These are phyloP conservation scores for Venustaconcha ellipsiformis DNA, from an alignment of 1,140 invertebrate species.

Conservation along the genomic window DNA sequence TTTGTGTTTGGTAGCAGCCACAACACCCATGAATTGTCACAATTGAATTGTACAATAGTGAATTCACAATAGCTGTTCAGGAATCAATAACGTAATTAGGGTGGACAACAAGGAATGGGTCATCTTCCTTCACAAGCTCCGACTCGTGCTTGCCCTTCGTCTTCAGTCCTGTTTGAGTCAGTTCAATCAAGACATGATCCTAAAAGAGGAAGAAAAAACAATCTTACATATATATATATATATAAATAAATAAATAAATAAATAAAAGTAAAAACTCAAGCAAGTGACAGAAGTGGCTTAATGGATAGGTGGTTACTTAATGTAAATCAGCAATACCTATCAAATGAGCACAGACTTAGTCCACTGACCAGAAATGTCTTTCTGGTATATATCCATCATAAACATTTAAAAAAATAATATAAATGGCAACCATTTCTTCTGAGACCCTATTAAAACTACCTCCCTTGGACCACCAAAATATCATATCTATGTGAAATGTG, in stretches of 20 bases:
- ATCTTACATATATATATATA: not conserved
- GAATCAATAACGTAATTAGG: conserved; percentile 91
- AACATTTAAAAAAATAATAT: too few species aligned
- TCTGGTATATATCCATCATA: too few species aligned
- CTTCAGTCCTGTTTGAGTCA: conserved; percentile 78
- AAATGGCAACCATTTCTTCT: too few species aligned
- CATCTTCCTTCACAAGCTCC: conserved; percentile 76
- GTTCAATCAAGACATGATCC: conserved; percentile 93
- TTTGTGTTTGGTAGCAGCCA: too few species aligned
- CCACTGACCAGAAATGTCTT: too few species aligned
- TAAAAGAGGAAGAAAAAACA: conserved; percentile 64
- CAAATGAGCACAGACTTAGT: not conserved
- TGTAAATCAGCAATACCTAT: not conserved
- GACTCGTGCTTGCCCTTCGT: conserved; percentile 58
- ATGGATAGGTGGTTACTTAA: not conserved
- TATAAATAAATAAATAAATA: conserved; percentile 29
- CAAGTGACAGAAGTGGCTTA: not conserved
- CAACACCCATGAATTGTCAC: too few species aligned
- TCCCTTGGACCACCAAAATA: too few species aligned
- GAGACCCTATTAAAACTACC: too few species aligned
- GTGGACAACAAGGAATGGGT: conserved; percentile 93
- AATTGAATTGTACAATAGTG: too few species aligned
- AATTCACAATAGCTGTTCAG: too few species aligned
- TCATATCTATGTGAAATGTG: too few species aligned
- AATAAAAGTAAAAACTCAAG: conserved; percentile 8